These are phyloP conservation scores for Tyrophagus putrescentiae DNA, from an alignment of 1,140 invertebrate species.

Conservation along the genomic window DNA sequence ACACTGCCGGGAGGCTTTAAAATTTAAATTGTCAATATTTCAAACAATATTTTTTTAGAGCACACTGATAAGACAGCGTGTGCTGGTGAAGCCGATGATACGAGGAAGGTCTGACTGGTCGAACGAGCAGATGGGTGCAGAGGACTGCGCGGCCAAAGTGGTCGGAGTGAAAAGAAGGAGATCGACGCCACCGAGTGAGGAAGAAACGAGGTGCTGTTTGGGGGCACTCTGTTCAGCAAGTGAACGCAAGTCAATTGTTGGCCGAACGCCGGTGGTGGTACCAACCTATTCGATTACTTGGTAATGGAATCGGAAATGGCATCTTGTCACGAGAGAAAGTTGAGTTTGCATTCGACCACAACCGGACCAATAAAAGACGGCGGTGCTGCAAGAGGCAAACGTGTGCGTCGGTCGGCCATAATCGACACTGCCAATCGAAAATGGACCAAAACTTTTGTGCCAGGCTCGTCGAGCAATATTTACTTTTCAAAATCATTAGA, in stretches of 20 bases:
- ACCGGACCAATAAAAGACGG: slow-evolving; percentile 3
- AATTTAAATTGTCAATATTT: slow-evolving; percentile 6
- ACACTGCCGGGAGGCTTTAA: not conserved
- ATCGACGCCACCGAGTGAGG: too few species aligned
- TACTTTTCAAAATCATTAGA: slow-evolving; percentile 12
- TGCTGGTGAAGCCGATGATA: too few species aligned
- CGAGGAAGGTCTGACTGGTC: not conserved
- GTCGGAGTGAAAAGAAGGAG: too few species aligned
- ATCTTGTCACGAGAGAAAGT: slow-evolving; percentile 14
- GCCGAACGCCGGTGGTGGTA: too few species aligned
- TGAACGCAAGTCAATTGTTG: not conserved
- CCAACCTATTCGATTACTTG: not conserved
- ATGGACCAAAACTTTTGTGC: too few species aligned
- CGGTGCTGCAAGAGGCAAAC: too few species aligned
- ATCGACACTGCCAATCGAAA: not conserved
- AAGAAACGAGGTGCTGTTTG: too few species aligned
- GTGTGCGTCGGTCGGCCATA: not conserved
- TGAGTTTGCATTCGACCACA: not conserved
- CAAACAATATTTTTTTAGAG: slow-evolving; percentile 2
- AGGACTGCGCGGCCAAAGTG: not conserved
- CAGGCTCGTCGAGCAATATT: not conserved
- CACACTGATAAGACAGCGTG: not conserved
- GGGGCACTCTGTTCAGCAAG: too few species aligned
- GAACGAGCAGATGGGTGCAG: not conserved
- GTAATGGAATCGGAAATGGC: slow-evolving; percentile 14